Evolutionary conservation across 2,797 vertebrate genomes (phyloP).

Genomic region (Pyrocephalus nanus): DNA sequence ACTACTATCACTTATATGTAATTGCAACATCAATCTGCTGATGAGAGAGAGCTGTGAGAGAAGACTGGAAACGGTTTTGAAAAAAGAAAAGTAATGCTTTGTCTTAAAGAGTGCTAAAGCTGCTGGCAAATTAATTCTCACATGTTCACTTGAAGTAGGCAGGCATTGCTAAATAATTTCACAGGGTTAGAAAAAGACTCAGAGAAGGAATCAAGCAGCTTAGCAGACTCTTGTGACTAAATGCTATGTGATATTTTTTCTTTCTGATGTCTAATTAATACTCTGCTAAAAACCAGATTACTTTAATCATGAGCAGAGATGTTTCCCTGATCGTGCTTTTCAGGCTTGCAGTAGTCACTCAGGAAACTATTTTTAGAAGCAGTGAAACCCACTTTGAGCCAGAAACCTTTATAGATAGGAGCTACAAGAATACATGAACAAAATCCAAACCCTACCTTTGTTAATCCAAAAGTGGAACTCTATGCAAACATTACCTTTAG

Average conservation of each 20-base stretch:
- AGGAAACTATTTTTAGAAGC: slow-evolving; percentile 70
- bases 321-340: slow-evolving; percentile 62
- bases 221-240: slow-evolving; percentile 64
- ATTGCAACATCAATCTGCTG: background rate
- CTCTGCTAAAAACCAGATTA: slow-evolving; percentile 66
- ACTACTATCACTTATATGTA: background rate
- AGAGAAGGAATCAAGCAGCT: slow-evolving; percentile 35
- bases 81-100: background rate
- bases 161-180: background rate
- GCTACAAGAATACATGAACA: slow-evolving; percentile 30
- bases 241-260: slow-evolving; percentile 36
- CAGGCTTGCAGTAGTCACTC: slow-evolving; percentile 58
- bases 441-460: background rate
- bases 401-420: slow-evolving; percentile 54
- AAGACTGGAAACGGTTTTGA: background rate
- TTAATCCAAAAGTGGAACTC: slow-evolving; percentile 26
- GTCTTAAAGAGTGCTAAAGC: background rate
- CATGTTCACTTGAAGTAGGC: background rate
- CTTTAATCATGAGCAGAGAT: slow-evolving; percentile 69
- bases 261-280: slow-evolving; percentile 73
- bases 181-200: background rate
- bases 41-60: background rate
- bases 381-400: slow-evolving; percentile 56
- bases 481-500: background rate
- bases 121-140: background rate